These are phyloP conservation scores for Heteractis magnifica DNA, from an alignment of 92 coral and sea anemone genomes.

Conservation along the genomic window DNA sequence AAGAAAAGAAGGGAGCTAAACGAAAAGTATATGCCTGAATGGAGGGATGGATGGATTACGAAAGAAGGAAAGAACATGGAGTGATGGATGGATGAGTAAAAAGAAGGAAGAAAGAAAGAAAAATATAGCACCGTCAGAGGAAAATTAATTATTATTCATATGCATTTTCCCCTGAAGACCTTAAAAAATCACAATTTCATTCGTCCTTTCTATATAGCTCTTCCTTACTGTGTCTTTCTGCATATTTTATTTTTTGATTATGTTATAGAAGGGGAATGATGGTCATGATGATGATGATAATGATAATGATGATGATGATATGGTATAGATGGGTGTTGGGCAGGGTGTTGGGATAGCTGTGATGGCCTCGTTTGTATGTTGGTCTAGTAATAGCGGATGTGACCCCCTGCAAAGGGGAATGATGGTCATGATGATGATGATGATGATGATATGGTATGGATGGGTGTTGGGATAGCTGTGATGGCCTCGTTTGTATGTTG, in stretches of 20 bases:
- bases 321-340: background rate
- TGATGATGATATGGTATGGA: background rate
- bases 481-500: slow-evolving; percentile 17
- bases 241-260: too few relatives aligned
- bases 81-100: background rate
- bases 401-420: slow-evolving; percentile 99
- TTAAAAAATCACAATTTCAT: too few relatives aligned
- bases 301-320: too few relatives aligned
- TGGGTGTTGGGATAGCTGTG: slow-evolving; percentile 13
- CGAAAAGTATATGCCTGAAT: background rate
- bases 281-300: too few relatives aligned
- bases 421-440: slow-evolving; percentile 69
- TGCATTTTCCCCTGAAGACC: too few relatives aligned
- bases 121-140: too few relatives aligned
- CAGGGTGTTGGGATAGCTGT: slow-evolving; percentile 20
- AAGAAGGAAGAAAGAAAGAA: too few relatives aligned
- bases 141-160: too few relatives aligned
- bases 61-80: background rate
- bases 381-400: slow-evolving; percentile 83
- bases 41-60: background rate
- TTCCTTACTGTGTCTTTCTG: too few relatives aligned
- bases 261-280: too few relatives aligned
- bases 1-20: background rate
- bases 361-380: slow-evolving; percentile 21
- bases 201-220: too few relatives aligned